Conservation (phyloP, 2,113 vertebrate species). For the Dunckerocampus dactyliophorus region DNA sequence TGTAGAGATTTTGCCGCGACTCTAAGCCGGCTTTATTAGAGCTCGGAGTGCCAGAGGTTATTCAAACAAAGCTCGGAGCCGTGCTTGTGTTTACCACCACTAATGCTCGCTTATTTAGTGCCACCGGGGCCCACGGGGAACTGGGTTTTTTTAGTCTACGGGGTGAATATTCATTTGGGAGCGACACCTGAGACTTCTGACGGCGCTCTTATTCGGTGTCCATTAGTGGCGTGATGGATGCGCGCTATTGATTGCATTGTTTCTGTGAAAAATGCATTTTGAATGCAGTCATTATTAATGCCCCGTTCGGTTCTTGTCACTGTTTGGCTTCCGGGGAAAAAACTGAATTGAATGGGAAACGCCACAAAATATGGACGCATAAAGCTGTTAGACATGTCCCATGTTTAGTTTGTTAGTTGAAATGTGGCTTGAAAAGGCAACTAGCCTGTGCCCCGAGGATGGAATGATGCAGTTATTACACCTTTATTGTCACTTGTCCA, state of each 20-base stretch:
- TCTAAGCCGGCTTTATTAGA: conserved; percentile 62
- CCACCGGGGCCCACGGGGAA: conserved; percentile 59
- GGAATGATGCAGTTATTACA: no score
- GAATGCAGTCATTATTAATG: conserved; percentile 6
- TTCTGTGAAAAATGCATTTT: conserved; percentile 28
- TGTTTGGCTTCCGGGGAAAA: conserved; percentile 5
- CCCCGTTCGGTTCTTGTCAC: background rate
- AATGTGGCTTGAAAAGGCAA: no score
- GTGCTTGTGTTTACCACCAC: conserved; percentile 45
- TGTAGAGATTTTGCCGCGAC: conserved; percentile 49
- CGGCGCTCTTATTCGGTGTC: conserved; percentile 20
- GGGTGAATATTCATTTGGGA: conserved; percentile 82
- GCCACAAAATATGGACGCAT: no score
- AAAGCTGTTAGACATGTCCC: no score
- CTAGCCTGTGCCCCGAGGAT: no score
- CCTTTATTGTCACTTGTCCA: no score
- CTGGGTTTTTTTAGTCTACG: conserved; percentile 59
- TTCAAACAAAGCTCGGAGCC: conserved; percentile 55
- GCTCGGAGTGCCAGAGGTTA: conserved; percentile 52
- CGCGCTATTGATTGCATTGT: conserved; percentile 40
- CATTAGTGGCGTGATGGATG: conserved; percentile 26
- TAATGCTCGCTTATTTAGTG: conserved; percentile 62
- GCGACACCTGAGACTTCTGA: conserved; percentile 78
- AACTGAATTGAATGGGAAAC: background rate
- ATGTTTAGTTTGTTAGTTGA: no score